Evolutionary conservation across 2,888 invertebrate genomes (phyloP).

Genomic region (Lasioglossum leucozonium): DNA sequence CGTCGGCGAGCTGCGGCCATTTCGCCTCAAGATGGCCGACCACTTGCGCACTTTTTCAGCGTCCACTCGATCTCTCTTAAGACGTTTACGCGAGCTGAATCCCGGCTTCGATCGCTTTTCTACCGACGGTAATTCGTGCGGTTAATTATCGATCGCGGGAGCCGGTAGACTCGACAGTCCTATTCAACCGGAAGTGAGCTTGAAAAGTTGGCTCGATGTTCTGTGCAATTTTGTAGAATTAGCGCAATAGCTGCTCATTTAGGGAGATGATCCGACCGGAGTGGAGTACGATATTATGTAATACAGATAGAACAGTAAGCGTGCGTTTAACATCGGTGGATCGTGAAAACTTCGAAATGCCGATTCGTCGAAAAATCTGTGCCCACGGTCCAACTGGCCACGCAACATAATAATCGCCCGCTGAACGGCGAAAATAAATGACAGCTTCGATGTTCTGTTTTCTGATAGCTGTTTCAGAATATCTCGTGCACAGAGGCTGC

Average conservation of each 20-base stretch:
- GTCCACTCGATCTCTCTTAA: conserved; percentile 15
- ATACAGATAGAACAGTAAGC: background rate
- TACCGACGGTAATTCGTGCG: background rate
- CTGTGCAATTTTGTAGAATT: background rate
- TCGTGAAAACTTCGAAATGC: background rate
- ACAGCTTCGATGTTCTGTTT: background rate
- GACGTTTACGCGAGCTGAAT: background rate
- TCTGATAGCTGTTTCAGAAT: background rate
- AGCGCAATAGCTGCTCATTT: background rate
- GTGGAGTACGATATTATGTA: background rate
- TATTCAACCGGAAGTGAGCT: background rate
- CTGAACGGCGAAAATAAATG: background rate
- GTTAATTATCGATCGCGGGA: background rate
- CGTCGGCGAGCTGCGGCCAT: conserved; percentile 9
- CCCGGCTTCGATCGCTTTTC: conserved; percentile 30
- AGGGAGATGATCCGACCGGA: background rate
- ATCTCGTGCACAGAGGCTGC: background rate
- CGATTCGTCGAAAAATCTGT: too few relatives aligned
- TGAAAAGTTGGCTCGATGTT: background rate
- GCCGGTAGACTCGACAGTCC: background rate
- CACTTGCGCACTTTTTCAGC: conserved; percentile 41
- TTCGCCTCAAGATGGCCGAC: conserved; percentile 2
- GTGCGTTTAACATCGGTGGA: background rate
- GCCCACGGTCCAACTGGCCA: too few relatives aligned
- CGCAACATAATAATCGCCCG: too few relatives aligned